These are phyloP conservation scores for Heterotis niloticus DNA, from an alignment of 2,113 vertebrate genomes.

Conservation along the genomic window DNA sequence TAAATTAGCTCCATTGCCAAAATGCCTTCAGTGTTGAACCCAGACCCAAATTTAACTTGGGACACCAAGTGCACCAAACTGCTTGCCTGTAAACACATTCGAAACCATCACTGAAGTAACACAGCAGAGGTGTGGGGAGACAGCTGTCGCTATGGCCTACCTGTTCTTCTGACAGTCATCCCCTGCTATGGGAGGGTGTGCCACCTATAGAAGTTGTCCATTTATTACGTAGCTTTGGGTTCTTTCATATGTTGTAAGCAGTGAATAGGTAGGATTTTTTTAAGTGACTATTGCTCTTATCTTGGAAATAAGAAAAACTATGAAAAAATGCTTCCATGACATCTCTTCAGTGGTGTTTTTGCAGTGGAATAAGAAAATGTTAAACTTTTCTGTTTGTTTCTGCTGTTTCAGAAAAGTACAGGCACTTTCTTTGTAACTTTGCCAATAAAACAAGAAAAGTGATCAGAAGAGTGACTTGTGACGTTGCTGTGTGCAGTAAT, in stretches of 20 bases:
- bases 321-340: not conserved
- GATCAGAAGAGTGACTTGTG: too few species aligned
- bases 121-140: not conserved
- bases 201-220: not conserved
- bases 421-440: too few species aligned
- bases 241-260: not conserved
- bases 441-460: too few species aligned
- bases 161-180: not conserved
- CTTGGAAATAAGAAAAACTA: slow-evolving; percentile 10
- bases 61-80: too few species aligned
- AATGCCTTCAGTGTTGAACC: too few species aligned
- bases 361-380: not conserved
- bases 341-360: not conserved
- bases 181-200: not conserved
- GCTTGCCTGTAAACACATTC: too few species aligned
- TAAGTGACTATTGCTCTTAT: not conserved
- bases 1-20: too few species aligned
- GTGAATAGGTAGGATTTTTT: not conserved
- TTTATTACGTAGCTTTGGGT: not conserved
- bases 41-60: too few species aligned
- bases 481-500: too few species aligned
- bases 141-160: not conserved
- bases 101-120: too few species aligned
- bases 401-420: not conserved
- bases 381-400: not conserved